phyloP scores from a whole-genome alignment of 2,113 vertebrate genomes.

The Crotalus tigris region DNA sequence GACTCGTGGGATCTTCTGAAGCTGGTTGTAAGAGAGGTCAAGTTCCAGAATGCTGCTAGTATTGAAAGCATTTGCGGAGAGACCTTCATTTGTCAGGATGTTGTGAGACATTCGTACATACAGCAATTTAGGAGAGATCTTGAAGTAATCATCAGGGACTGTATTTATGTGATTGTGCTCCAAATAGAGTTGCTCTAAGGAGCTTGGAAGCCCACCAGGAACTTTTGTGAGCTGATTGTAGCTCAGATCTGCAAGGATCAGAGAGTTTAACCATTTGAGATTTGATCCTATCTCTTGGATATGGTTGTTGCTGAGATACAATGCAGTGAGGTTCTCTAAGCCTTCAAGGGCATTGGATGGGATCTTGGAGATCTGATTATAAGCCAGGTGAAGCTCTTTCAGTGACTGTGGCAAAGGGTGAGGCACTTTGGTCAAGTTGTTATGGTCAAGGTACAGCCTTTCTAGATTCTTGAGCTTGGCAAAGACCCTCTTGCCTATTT shows the following conservation, averaged over 20 bases:
- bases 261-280: slow-evolving; percentile 78
- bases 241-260: slow-evolving; percentile 87
- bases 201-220: slow-evolving; percentile 80
- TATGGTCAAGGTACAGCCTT: slow-evolving; percentile 90
- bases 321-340: slow-evolving; percentile 88
- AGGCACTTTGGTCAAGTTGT: slow-evolving; percentile 88
- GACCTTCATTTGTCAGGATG: slow-evolving; percentile 83
- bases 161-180: slow-evolving; percentile 86
- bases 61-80: slow-evolving; percentile 88
- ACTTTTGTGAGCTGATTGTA: slow-evolving; percentile 86
- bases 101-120: slow-evolving; percentile 90
- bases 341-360: slow-evolving; percentile 79
- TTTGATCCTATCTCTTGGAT: slow-evolving; percentile 81
- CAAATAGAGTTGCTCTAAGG: slow-evolving; percentile 90
- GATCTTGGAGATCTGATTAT: slow-evolving; percentile 85
- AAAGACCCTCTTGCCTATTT: slow-evolving; percentile 80
- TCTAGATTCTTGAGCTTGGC: slow-evolving; percentile 79
- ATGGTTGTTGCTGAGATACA: slow-evolving; percentile 87
- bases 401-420: slow-evolving; percentile 82
- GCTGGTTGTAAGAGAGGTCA: slow-evolving; percentile 91
- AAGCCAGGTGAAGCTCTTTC: slow-evolving; percentile 82
- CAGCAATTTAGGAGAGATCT: slow-evolving; percentile 78
- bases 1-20: slow-evolving; percentile 90
- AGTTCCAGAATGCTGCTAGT: slow-evolving; percentile 90
- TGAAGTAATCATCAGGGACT: slow-evolving; percentile 83